A percentile compares a stretch with the other conserved stretches of the same genome.
These are phyloP conservation scores for zebrafish (Danio rerio) DNA, from an alignment of 2,113 vertebrate genomes.

Conservation along the genomic window GRCz12tu NC_133194.1:23362001-23362500, in stretches of 20 bases:
- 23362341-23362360: not conserved
- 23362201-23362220: conserved; percentile 44
- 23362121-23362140: conserved; percentile 41
- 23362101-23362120: conserved; percentile 46
- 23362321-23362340: not conserved
- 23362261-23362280: conserved; percentile 53
- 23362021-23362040: conserved; percentile 92
- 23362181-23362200: conserved; percentile 50
- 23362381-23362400: not conserved
- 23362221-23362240: conserved; percentile 43
- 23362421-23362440: too few relatives aligned
- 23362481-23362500: too few relatives aligned
- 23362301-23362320: conserved; percentile 14
- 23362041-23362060: conserved; percentile 85
- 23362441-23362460: too few relatives aligned
- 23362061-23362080: conserved; percentile 87
- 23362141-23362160: conserved; percentile 30
- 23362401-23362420: too few relatives aligned
- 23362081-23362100: conserved; percentile 82
- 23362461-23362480: too few relatives aligned
- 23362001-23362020: conserved; percentile 96
- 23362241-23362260: conserved; percentile 50
- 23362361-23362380: not conserved
- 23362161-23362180: conserved; percentile 52
- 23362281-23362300: conserved; percentile 19